These are phyloP conservation scores for Albula glossodonta DNA, from an alignment of 2,113 vertebrate genomes.

Conservation along the genomic window DNA sequence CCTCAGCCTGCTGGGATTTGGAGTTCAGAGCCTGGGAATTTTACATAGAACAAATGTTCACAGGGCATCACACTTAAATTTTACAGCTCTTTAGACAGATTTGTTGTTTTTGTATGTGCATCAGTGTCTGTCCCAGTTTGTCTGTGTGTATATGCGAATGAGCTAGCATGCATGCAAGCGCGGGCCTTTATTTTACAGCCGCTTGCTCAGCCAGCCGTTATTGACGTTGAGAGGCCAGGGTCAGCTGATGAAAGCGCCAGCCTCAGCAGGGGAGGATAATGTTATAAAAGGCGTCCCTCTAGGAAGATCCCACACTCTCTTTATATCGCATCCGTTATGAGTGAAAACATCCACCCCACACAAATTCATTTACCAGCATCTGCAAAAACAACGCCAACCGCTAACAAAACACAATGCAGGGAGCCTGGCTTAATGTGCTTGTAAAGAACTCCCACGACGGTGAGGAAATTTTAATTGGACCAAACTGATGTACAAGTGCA, in stretches of 20 bases:
- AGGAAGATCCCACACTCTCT: slow-evolving; percentile 1
- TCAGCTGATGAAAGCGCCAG: not conserved
- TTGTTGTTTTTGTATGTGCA: not conserved
- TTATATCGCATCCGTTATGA: not conserved
- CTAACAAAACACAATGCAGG: not conserved
- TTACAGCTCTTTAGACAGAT: not conserved
- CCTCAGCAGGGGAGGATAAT: not conserved
- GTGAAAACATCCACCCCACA: not conserved
- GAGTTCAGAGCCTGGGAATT: not conserved
- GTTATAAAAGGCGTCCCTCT: not conserved
- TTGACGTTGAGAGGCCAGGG: not conserved
- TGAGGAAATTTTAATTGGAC: not conserved
- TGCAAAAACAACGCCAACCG: not conserved
- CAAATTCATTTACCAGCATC: not conserved
- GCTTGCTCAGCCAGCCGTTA: not conserved
- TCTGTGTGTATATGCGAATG: too few relatives aligned
- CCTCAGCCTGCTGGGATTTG: not conserved
- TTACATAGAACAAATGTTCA: not conserved
- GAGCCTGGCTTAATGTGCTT: not conserved
- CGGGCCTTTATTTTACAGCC: not conserved
- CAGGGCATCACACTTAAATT: not conserved
- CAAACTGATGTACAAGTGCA: not conserved
- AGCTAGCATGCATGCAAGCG: too few relatives aligned
- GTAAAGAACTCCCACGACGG: not conserved
- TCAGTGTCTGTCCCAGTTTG: too few relatives aligned